Evolutionary conservation across 1,140 invertebrate species (phyloP), one percentile per base, ranked within the genome.

Genomic region (Aphis gossypii): DNA sequence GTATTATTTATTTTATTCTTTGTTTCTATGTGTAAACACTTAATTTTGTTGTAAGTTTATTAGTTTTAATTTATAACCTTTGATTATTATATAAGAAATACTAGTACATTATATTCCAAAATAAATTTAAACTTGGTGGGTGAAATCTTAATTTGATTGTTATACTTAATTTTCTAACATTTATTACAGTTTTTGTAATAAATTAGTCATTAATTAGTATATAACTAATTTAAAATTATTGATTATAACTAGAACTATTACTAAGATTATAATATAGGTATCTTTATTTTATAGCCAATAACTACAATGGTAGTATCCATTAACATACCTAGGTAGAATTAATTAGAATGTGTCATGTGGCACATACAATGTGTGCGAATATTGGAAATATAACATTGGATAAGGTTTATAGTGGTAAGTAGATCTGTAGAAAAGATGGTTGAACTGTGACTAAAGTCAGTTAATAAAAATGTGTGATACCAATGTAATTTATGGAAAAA

Each of bases 1-100:
- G 2, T 56, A 89, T 89, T 38, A 56, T 56, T 89, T 56, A 38
- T 87, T 84, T 38, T 51, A 44, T 89, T 89, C 48, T 54, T 76
- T 88, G 14, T 88, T 54, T 56, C 25, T 89, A 38, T 0, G 9
- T 89, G 48, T 89, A 89, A 41, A 56, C 88, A 89, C 9, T 38
- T 56, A 38, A 41, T 89, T 41, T 35, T 89, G 35, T 89, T 56
- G 21, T 54, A 54, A 54, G 21, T n/a, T 51, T 89, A 54, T 89
- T 51, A 25, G 18, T 89, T 23, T 54, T 38, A 41, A 89, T 41
- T 41, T 54, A 89, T 89, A 41, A 89, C 30, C 11, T 86, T 86
- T 86, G 41, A 46, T 23, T 56, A 56, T 38, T 89, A 35, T 89
- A 89, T 23, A 89, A 89, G 2, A 41, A 54, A 89, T 23, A 56